Conservation (phyloP, 1,140 invertebrate species). For the Catajapyx aquilonaris region DNA sequence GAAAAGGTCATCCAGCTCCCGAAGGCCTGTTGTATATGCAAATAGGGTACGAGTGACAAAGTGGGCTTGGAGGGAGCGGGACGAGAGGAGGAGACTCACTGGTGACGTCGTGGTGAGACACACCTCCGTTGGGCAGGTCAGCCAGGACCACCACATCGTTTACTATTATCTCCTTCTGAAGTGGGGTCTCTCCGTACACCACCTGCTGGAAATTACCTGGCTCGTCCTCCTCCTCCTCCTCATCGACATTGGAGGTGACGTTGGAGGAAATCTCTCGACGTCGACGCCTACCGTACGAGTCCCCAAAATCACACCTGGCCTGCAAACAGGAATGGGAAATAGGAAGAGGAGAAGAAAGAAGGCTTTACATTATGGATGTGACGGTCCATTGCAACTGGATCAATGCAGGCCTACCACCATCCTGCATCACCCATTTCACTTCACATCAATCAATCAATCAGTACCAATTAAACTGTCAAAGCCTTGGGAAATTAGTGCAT, state of each 20-base stretch:
- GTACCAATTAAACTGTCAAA: no score
- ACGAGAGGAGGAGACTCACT: conserved; percentile 8
- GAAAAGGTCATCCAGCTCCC: background rate
- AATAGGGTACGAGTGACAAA: no score
- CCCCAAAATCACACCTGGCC: background rate
- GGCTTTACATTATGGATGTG: no score
- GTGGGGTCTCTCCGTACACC: conserved; percentile 15
- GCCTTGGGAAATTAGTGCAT: no score
- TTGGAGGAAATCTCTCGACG: background rate
- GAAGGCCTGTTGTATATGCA: no score
- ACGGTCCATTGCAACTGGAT: no score
- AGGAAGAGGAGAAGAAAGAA: no score
- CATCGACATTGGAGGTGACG: background rate
- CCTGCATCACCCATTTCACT: no score
- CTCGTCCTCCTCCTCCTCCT: conserved; percentile 1
- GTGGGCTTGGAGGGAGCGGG: conserved; percentile 2
- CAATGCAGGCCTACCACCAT: no score
- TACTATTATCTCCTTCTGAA: conserved; percentile 18
- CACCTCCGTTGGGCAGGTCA: conserved; percentile 15
- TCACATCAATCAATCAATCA: no score
- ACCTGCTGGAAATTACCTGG: no score
- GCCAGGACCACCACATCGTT: conserved; percentile 17
- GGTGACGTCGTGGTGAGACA: conserved; percentile 17
- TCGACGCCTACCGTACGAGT: background rate
- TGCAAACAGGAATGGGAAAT: background rate